Evolutionary conservation across 2,113 vertebrate species (phyloP).

Genomic region (Indicator maculatus): DNA sequence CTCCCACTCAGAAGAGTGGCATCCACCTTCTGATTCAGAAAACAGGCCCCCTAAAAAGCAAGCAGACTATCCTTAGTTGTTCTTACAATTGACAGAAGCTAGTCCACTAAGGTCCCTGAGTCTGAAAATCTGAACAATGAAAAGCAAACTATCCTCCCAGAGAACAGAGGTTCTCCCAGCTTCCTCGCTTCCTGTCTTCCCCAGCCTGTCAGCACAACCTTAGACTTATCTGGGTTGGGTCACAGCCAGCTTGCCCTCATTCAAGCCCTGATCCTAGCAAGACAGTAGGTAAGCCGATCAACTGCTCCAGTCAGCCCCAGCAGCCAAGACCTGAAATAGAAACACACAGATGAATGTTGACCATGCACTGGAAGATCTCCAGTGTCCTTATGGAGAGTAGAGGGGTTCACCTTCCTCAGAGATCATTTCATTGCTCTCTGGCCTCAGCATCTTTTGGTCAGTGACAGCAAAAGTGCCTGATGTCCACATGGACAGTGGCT

Average conservation of each 20-base stretch:
- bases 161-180: not conserved
- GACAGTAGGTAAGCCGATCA: conserved; percentile 43
- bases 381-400: not conserved
- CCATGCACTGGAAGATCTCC: not conserved
- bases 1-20: not conserved
- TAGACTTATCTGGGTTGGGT: conserved; percentile 8
- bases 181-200: not conserved
- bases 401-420: not conserved
- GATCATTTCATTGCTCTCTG: not conserved
- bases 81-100: not conserved
- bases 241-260: conserved; percentile 52
- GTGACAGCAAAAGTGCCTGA: not conserved
- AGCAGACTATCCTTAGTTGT: not conserved
- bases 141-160: not conserved
- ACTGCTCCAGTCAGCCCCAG: not conserved
- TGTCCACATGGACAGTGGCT: accelerated
- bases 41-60: not conserved
- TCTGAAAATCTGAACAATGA: not conserved
- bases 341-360: not conserved
- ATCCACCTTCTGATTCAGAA: not conserved
- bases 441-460: not conserved
- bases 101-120: not conserved
- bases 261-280: conserved; percentile 39
- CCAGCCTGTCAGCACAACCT: not conserved
- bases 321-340: conserved; percentile 6